Evolutionary conservation across 2,888 invertebrate genomes (phyloP).

Genomic region (Pharmacophagus antenor): DNA sequence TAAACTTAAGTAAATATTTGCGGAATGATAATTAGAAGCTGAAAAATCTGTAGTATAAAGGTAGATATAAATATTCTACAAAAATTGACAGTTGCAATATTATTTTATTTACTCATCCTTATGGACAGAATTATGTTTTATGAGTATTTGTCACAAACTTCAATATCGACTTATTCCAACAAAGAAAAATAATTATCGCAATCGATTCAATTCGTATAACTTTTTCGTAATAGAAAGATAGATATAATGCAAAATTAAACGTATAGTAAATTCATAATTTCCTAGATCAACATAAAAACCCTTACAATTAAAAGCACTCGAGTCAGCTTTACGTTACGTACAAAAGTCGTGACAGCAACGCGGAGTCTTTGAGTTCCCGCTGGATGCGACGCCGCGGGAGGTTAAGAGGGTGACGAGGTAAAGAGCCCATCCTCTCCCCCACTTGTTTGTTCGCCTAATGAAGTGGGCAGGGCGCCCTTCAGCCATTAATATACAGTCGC

Average conservation of each 20-base stretch:
- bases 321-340: slow-evolving; percentile 22
- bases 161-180: too few species aligned
- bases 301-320: slow-evolving; percentile 24
- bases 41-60: too few species aligned
- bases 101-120: too few species aligned
- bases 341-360: slow-evolving; percentile 27
- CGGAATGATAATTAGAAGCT: too few species aligned
- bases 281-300: background rate
- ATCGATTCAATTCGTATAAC: too few species aligned
- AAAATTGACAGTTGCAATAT: too few species aligned
- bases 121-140: too few species aligned
- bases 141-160: too few species aligned
- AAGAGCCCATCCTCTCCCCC: slow-evolving; percentile 55
- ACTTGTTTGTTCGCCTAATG: slow-evolving; percentile 74
- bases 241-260: background rate
- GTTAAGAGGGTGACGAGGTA: slow-evolving; percentile 65
- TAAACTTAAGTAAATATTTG: too few species aligned
- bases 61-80: too few species aligned
- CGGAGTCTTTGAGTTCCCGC: slow-evolving; percentile 23
- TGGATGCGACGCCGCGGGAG: slow-evolving; percentile 40
- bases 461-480: slow-evolving; percentile 64
- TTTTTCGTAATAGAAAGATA: too few species aligned
- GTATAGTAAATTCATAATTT: background rate
- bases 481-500: slow-evolving; percentile 67
- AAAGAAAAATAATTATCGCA: too few species aligned